These are phyloP conservation scores for Ochotona curzoniae DNA, from an alignment of 2,113 vertebrate species.

Conservation along the genomic window DNA sequence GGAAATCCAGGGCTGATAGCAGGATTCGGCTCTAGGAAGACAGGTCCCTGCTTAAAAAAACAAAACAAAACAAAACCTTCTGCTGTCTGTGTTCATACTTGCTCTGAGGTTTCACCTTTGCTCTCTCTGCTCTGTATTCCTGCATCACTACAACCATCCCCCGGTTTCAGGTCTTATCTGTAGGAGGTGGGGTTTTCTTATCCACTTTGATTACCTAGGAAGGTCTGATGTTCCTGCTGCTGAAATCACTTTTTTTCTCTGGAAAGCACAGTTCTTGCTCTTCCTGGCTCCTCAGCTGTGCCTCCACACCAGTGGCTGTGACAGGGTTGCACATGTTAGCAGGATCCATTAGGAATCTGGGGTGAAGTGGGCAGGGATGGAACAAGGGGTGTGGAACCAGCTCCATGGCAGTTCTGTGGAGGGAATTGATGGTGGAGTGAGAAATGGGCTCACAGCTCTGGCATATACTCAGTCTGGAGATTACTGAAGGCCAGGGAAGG, in stretches of 20 bases:
- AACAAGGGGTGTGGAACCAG: neutral
- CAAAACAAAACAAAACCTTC: no score
- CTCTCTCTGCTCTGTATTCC: neutral
- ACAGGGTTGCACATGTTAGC: neutral
- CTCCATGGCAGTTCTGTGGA: neutral
- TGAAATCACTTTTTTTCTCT: constrained; percentile 74
- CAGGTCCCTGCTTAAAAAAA: neutral
- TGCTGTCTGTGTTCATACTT: neutral
- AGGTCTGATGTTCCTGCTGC: constrained; percentile 72
- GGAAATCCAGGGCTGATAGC: neutral
- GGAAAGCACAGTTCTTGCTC: constrained; percentile 56
- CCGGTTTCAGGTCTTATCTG: constrained; percentile 74
- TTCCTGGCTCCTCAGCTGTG: neutral
- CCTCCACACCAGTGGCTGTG: accelerated
- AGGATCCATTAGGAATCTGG: neutral
- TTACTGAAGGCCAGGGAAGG: neutral
- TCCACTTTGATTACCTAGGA: constrained; percentile 75
- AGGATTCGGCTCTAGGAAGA: neutral
- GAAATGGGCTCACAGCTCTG: neutral
- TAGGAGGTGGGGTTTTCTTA: constrained; percentile 74
- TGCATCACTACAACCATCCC: neutral
- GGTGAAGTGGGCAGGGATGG: neutral
- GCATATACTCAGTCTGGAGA: neutral
- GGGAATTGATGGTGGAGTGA: constrained; percentile 17
- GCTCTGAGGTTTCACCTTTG: constrained; percentile 24